Evolutionary conservation across 2,113 vertebrate genomes (phyloP), one percentile per base, ranked within the genome.

Genomic region (Heterochromis multidens): DNA sequence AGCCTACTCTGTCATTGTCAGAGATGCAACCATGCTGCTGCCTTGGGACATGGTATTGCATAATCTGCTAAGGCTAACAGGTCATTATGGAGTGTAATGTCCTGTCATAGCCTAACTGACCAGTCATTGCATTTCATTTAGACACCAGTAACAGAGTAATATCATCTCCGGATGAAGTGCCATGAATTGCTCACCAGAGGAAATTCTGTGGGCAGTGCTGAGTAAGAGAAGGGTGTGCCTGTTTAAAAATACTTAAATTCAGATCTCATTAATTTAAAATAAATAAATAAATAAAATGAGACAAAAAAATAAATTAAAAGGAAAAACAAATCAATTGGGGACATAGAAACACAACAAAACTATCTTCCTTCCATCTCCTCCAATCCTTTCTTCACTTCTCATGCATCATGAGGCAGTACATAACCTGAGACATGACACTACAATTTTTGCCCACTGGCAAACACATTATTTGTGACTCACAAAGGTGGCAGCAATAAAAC

Each of bases 51-150:
- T 65, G 2, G 4, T 72, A n/a, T 74, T 83, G 81, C 83, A 70
- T 91, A 90, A 93, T 92, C 89, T 90, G 81, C 82, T 79, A 84
- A 92, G 90, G 88, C 88, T 85, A 92, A 85, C 82, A 76, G 91
- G 72, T 85, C 83, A 90, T 92, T 90, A 88, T 81, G 82, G 65
- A 62, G 79, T 12, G 21, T 90, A 87, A 92, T 89, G 91, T 85
- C 83, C 83, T 83, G 87, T 81, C 76, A 35, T 79, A 84, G 78
- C 80, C 25, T 29, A 61, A 65, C 83, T 92, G 86, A 89, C 72
- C 81, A 77, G 81, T 60, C 70, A 35, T 54, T 82, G 83, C 62
- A 84, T 84, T 79, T 87, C 89, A 88, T 89, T 88, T 67, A 49
- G 77, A 74, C 59, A 29, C 25, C 70, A 61, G 59, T 25, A 76